Evolutionary conservation across 2,888 invertebrate genomes (phyloP), one percentile per base, ranked within the genome.

Genomic region (Ormyrus thymus): DNA sequence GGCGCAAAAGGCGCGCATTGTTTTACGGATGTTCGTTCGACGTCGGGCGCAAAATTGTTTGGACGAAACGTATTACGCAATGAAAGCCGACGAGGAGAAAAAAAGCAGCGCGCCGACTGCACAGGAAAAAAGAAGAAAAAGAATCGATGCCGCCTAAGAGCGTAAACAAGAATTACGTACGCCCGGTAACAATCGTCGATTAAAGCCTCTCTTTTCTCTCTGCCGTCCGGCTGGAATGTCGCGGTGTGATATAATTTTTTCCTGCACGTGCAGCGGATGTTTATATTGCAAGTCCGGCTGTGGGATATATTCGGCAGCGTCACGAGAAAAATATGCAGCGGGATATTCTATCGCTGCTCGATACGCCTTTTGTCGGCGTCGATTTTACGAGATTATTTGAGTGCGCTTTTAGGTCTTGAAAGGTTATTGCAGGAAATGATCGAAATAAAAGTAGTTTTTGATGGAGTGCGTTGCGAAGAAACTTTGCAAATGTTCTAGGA

Each of bases 81-180:
- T 2, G 7, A 10, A 59, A 53, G 29, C 29, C 29, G 29, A 4
- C 29, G 29, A 29, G 29, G 29, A 29, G 29, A 29, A 62, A 73
- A 51, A 75, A 69, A 51, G 43, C 6, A 13, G 6, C 10, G 43
- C 8, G 4, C 7, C 43, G 43, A 6, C 6, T 29, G 29, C 29
- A 29, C 3, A 29, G 4, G 29, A 3, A 29, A 29, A 29, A 29
- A 29, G 4, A 13, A 29, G 53, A 64, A 62, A 48, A 55, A 62
- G 58, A 74, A 74, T 78, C 50, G 43, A 71, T 66, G 66, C 50
- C 59, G 13, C 48, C 61, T 11, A 29, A 29, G 53, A 7, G 46
- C 68, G 62, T 78, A 78, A 78, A 69, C 78, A 78, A 69, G 64
- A 58, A 74, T 69, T 69, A 53, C 56, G 48, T n/a, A 48, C 74